Percentiles rank a stretch among this genome's conserved stretches.
phyloP scores from a whole-genome alignment of 1,140 invertebrate species.

The Drosophila ananassae region DNA sequence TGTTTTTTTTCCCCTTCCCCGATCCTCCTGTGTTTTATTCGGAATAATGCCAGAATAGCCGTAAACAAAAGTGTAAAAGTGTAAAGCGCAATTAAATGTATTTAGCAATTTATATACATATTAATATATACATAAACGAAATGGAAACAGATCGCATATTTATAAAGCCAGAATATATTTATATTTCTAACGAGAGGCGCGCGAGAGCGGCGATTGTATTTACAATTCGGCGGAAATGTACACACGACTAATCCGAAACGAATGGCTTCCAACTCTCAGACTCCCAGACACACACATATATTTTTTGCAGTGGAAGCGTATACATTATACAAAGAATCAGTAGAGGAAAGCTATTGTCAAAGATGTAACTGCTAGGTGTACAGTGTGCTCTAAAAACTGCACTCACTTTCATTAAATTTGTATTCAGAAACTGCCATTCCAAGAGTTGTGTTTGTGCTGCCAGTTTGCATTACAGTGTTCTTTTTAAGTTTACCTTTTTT shows the following conservation, averaged over 20 bases:
- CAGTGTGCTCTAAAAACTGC: neutral
- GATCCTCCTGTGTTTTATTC: conserved; percentile 54
- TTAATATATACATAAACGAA: conserved; percentile 54
- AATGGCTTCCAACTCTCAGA: conserved; percentile 3
- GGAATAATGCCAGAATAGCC: conserved; percentile 64
- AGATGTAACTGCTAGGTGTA: neutral
- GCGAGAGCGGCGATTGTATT: conserved; percentile 9
- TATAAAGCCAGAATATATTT: conserved; percentile 69
- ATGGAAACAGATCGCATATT: conserved; percentile 65
- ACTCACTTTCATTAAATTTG: neutral
- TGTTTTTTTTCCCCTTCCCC: conserved; percentile 31
- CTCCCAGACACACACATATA: neutral
- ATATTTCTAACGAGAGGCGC: conserved; percentile 65
- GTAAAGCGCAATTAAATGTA: conserved; percentile 80
- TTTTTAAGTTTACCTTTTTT: neutral
- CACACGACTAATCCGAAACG: conserved; percentile 1
- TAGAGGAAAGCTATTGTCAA: neutral
- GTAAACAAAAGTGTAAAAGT: conserved; percentile 62
- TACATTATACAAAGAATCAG: neutral
- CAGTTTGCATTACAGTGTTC: neutral
- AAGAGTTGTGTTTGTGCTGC: neutral
- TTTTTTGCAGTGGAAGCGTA: neutral
- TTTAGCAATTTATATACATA: conserved; percentile 76
- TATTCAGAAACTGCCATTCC: neutral
- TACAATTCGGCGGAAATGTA: neutral